Evolutionary conservation across 2,113 vertebrate species (phyloP), one percentile per base, ranked within the genome.

Genomic region (Peromyscus leucopus): DNA sequence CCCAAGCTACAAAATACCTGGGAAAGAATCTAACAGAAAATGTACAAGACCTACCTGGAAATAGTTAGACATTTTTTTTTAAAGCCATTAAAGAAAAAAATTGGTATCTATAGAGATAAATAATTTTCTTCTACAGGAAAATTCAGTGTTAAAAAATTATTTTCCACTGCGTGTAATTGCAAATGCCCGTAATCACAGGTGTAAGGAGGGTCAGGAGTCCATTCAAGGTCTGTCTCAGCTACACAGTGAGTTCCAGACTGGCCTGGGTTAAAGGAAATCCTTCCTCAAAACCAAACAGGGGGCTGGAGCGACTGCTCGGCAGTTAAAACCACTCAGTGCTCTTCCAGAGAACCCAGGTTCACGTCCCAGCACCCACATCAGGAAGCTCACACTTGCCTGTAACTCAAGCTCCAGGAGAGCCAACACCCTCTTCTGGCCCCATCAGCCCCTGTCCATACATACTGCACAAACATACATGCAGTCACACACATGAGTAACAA

Each of bases 11-110:
- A 55, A 89, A 88, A 16, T 76, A 24, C 63, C 46, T 80, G 2
- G 33, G 15, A 92, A 57, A 85, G 92, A 94, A 78, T 82, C 42
- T 92, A 87, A 87, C 12, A 89, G 69, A 94, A 59, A 15, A 61
- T 79, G 63, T 31, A 8, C 0, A 92, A 74, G 36, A 95, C 4
- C 0, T 89, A 2, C 36, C 33, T 11, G 11, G 48, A 93, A 19
- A 63, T 80, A 15, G 67, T 55, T 75, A 91, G n/a, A 90, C 22
- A 89, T 21, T 93, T 95, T 93, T 95, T 79, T 48, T 83, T 55
- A 86, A 48, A 4, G 13, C 57, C 33, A 75, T 78, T 86, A 83
- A 96, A 90, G 84, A 94, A 42, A 69, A 24, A 84, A 55, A 84
- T 26, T 51, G 72, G 0, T 74, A 79, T 91, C 63, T 79, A 9